Evolutionary conservation across 2,888 invertebrate genomes (phyloP), one percentile per base, ranked within the genome.

Genomic region (Macrosiphum euphorbiae): DNA sequence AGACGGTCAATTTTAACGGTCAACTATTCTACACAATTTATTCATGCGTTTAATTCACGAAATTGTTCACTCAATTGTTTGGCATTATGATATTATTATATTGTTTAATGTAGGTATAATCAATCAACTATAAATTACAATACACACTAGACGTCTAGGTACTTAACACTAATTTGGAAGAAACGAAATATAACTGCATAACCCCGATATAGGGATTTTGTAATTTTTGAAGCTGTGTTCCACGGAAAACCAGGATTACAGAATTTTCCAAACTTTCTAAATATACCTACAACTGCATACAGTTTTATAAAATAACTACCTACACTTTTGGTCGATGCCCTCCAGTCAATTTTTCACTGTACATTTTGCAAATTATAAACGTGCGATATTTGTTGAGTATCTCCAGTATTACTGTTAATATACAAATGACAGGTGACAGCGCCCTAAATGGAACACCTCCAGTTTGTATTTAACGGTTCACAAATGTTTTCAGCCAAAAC

Each of bases 361-460:
- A 35, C 1, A 67, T 67, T 67, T 67, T 67, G n/a, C n/a, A 67
- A 16, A 67, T 67, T 16, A 35, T 0, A 35, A 67, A 67, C 16
- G 67, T 67, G 16, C 67, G 35, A 35, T 67, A 67, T 67, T 35
- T 67, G 67, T 16, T 35, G 67, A 67, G 67, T 67, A 35, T 67
- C 16, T 67, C 13, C n/a, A 67, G 67, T 35, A 35, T 7, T 16
- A n/a, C n/a, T 67, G 67, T 67, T 35, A n/a, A 67, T 67, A 67
- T n/a, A 67, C 16, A 67, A 67, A n/a, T 67, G 67, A 67, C 67
- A 67, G 67, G 67, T 67, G 67, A n/a, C 67, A 67, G n/a, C n/a
- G 67, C n/a, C n/a, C n/a, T 35, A 35, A 67, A 35, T 16, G n/a
- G 67, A 67, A n/a, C 67, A 67, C 67, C 67, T 7, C 11, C n/a